Conservation (phyloP, 2,797 vertebrate genomes). For the Propithecus perrieri region DNA sequence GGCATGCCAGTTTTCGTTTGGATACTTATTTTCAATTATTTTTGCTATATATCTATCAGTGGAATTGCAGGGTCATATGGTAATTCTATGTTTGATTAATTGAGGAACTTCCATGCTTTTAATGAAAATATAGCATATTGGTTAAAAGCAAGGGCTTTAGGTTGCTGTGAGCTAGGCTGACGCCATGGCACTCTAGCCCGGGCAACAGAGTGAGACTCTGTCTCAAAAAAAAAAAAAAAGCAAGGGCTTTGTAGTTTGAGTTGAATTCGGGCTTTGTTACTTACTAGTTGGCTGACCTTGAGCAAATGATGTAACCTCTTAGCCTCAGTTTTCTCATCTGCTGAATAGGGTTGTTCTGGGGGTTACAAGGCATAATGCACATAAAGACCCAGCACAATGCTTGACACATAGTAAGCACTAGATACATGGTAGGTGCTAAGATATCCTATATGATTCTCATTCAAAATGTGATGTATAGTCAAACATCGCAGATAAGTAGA, state of each 20-base stretch:
- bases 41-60: background rate
- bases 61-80: background rate
- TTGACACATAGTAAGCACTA: background rate
- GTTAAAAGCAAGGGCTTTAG: slow-evolving; percentile 8
- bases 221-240: background rate
- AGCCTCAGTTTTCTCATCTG: background rate
- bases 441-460: background rate
- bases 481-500: background rate
- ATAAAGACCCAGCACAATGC: background rate
- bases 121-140: background rate
- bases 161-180: too few species aligned
- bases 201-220: too few species aligned
- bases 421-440: background rate
- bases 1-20: background rate
- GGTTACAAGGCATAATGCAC: background rate
- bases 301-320: background rate
- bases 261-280: slow-evolving; percentile 23
- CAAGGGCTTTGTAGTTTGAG: background rate
- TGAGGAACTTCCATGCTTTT: background rate
- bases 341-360: background rate
- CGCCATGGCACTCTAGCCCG: too few species aligned
- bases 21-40: slow-evolving; percentile 2
- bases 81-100: slow-evolving; percentile 11
- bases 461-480: background rate
- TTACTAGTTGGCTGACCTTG: background rate